Conservation (phyloP, 2,888 invertebrate genomes). For the Acrobasis repandana region DNA sequence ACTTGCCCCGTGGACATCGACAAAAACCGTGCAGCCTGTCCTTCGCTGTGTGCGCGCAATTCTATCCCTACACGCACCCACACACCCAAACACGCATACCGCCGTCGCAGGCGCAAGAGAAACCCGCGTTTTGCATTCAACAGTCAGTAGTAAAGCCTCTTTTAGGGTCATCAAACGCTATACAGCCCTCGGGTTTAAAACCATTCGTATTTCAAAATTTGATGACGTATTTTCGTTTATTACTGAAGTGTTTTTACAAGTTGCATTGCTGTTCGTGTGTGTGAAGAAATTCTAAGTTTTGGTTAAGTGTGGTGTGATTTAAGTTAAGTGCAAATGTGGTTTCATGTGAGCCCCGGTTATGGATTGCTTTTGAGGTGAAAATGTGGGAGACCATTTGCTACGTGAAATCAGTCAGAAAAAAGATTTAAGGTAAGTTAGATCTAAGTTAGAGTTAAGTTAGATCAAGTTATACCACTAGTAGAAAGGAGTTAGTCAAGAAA, state of each 20-base stretch:
- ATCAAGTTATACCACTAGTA: conserved; percentile 9
- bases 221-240: background rate
- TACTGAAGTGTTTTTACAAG: conserved; percentile 21
- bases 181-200: conserved; percentile 53
- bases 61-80: conserved; percentile 44
- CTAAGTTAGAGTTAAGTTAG: conserved; percentile 9
- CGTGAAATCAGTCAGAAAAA: conserved; percentile 77
- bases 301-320: conserved; percentile 48
- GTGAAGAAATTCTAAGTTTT: conserved; percentile 40
- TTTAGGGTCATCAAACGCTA: conserved; percentile 79
- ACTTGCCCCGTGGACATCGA: conserved; percentile 82
- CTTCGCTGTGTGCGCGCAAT: conserved; percentile 46
- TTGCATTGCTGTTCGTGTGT: conserved; percentile 34
- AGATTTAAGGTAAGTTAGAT: conserved; percentile 63
- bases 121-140: conserved; percentile 74
- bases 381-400: conserved; percentile 73
- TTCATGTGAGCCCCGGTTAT: conserved; percentile 47
- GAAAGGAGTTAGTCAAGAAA: conserved; percentile 1
- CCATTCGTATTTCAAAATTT: conserved; percentile 22
- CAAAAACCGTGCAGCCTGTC: conserved; percentile 79
- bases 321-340: conserved; percentile 40
- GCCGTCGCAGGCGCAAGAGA: conserved; percentile 70
- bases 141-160: conserved; percentile 73
- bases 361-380: conserved; percentile 59
- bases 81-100: conserved; percentile 66